Conservation (phyloP, 2,113 vertebrate genomes). For the Brevimyrus niger region DNA sequence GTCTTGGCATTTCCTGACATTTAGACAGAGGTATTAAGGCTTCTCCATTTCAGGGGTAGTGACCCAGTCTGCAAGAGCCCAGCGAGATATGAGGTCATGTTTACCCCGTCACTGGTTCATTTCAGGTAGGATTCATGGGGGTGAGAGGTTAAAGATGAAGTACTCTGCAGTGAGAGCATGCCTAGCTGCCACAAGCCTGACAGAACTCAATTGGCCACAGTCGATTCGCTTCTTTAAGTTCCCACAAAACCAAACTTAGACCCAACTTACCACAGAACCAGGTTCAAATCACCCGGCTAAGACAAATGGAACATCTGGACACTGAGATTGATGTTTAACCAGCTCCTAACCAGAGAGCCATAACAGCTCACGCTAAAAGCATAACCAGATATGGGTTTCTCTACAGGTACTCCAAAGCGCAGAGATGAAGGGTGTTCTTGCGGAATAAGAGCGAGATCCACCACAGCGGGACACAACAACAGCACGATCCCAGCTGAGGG, state of each 20-base stretch:
- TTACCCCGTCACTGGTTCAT: not conserved
- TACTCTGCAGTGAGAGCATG: not conserved
- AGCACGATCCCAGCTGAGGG: not conserved
- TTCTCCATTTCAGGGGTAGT: not conserved
- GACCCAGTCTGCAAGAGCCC: not conserved
- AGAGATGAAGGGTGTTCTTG: not conserved
- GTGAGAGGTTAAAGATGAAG: not conserved
- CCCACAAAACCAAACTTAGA: not conserved
- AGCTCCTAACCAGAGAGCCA: not conserved
- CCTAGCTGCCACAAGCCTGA: not conserved
- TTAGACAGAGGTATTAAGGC: not conserved
- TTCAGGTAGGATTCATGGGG: not conserved
- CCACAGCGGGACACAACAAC: not conserved
- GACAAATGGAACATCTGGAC: not conserved
- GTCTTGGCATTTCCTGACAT: constrained; percentile 21
- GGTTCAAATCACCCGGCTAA: not conserved
- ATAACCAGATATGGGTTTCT: not conserved
- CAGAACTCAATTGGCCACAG: not conserved
- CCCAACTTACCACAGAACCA: not conserved
- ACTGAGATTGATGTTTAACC: not conserved
- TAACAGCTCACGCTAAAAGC: not conserved
- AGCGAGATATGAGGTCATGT: not conserved
- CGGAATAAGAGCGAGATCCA: not conserved
- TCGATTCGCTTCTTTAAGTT: not conserved
- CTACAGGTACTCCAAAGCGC: not conserved